A percentile compares a stretch with the other conserved stretches of the same genome.
Conservation (phyloP, 2,888 invertebrate genomes). For the Cecidostiba fungosa region DNA sequence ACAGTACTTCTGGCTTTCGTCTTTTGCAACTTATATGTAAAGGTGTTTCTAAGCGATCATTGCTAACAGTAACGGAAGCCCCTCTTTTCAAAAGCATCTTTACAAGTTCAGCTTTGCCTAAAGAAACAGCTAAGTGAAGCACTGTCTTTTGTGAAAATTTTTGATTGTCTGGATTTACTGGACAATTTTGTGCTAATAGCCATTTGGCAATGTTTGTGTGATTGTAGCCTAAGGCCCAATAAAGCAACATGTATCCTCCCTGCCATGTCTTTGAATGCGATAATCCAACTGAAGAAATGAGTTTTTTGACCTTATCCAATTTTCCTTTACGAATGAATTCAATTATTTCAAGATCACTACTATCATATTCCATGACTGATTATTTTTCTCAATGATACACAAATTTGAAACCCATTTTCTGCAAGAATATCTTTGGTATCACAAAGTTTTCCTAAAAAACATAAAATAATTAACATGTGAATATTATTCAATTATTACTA, state of each 20-base stretch:
- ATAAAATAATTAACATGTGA: neutral
- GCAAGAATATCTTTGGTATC: neutral
- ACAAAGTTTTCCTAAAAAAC: neutral
- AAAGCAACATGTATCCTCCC: conserved; percentile 51
- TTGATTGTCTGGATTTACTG: conserved; percentile 59
- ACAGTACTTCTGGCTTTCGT: conserved; percentile 36
- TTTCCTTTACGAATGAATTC: conserved; percentile 58
- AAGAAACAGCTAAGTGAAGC: conserved; percentile 53
- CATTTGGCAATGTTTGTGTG: conserved; percentile 59
- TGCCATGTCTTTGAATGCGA: conserved; percentile 55
- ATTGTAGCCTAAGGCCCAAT: conserved; percentile 49
- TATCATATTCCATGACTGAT: conserved; percentile 57
- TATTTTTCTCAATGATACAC: conserved; percentile 18
- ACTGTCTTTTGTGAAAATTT: conserved; percentile 53
- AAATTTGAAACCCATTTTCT: conserved; percentile 40
- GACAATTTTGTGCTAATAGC: conserved; percentile 56
- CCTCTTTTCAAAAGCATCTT: conserved; percentile 56
- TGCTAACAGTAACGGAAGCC: conserved; percentile 47
- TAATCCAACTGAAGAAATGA: conserved; percentile 54
- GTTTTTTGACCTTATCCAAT: conserved; percentile 57
- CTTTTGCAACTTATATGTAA: conserved; percentile 58
- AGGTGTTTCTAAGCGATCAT: conserved; percentile 54
- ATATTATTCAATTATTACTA: neutral
- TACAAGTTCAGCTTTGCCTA: conserved; percentile 55
- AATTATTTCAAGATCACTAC: conserved; percentile 45